These are phyloP conservation scores for Acleris sparsana DNA, from an alignment of 2,888 invertebrate genomes.

Conservation along the genomic window DNA sequence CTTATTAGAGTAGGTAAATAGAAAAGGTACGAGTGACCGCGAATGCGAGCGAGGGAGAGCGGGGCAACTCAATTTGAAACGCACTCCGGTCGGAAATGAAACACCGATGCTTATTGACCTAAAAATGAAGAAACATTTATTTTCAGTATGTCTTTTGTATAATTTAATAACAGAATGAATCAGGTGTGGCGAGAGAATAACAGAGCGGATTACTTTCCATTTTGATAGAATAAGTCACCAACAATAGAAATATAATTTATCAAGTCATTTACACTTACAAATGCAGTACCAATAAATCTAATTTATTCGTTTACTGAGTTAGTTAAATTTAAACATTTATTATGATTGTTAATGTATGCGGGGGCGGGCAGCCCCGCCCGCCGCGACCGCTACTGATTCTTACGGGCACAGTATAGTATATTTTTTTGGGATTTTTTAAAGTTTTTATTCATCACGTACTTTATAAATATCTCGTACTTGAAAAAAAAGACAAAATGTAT, in stretches of 20 bases:
- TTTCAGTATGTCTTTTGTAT: constrained; percentile 87
- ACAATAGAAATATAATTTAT: constrained; percentile 82
- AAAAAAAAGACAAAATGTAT: constrained; percentile 80
- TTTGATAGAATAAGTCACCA: constrained; percentile 78
- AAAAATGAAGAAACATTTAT: constrained; percentile 90
- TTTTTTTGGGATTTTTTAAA: constrained; percentile 70
- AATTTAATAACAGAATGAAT: constrained; percentile 84
- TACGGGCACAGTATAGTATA: constrained; percentile 60
- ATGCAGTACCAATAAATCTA: constrained; percentile 81
- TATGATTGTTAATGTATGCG: constrained; percentile 67
- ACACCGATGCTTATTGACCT: constrained; percentile 86
- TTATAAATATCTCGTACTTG: constrained; percentile 82
- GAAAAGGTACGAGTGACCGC: constrained; percentile 22
- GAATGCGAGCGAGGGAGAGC: constrained; percentile 5
- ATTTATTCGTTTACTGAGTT: constrained; percentile 80
- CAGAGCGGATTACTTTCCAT: constrained; percentile 78
- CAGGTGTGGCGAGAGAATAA: constrained; percentile 77
- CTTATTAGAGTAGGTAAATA: constrained; percentile 29
- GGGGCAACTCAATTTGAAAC: constrained; percentile 19
- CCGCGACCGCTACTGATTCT: constrained; percentile 42
- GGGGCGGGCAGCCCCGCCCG: constrained; percentile 39
- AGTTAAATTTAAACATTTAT: constrained; percentile 75
- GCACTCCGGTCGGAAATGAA: constrained; percentile 65
- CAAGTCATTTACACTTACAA: constrained; percentile 81
- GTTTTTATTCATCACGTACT: constrained; percentile 78